These are phyloP conservation scores for Macrostomum lignano DNA, from an alignment of 1,140 invertebrate species.

Conservation along the genomic window DNA sequence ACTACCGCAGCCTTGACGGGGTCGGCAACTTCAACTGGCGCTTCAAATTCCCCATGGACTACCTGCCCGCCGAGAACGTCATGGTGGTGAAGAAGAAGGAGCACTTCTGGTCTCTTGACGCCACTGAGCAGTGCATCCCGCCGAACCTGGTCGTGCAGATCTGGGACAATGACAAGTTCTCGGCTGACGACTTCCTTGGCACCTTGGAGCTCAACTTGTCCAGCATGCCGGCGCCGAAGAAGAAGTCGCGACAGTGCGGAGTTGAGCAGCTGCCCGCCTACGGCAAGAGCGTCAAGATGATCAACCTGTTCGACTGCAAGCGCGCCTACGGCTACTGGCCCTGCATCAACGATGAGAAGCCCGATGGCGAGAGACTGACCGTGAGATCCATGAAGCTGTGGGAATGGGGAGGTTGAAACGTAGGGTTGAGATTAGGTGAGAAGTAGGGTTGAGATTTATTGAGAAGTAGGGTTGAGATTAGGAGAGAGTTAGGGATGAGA, in stretches of 20 bases:
- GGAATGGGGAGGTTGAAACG: no score
- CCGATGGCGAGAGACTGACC: slow-evolving; percentile 15
- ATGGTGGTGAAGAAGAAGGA: slow-evolving; percentile 30
- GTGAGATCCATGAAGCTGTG: no score
- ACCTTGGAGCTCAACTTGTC: slow-evolving; percentile 26
- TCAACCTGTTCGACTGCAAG: slow-evolving; percentile 28
- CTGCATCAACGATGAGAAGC: slow-evolving; percentile 16
- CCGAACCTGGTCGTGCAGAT: slow-evolving; percentile 28
- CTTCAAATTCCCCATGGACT: slow-evolving; percentile 28
- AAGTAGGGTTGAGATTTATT: no score
- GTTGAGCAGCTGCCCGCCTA: slow-evolving; percentile 16
- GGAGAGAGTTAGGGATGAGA: no score
- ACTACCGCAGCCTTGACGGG: slow-evolving; percentile 32
- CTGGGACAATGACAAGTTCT: slow-evolving; percentile 33
- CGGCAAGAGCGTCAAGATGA: slow-evolving; percentile 18
- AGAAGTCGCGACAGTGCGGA: slow-evolving; percentile 15
- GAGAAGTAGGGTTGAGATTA: no score
- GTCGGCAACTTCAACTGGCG: slow-evolving; percentile 33
- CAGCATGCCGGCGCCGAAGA: slow-evolving; percentile 23
- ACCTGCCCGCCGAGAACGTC: slow-evolving; percentile 27
- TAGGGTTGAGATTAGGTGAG: no score
- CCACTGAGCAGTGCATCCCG: slow-evolving; percentile 21
- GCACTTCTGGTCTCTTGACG: slow-evolving; percentile 30
- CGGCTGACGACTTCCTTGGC: slow-evolving; percentile 30
- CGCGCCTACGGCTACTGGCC: slow-evolving; percentile 30